phyloP scores from a whole-genome alignment of 2,888 invertebrate species.

The Eucriotettix oculatus region DNA sequence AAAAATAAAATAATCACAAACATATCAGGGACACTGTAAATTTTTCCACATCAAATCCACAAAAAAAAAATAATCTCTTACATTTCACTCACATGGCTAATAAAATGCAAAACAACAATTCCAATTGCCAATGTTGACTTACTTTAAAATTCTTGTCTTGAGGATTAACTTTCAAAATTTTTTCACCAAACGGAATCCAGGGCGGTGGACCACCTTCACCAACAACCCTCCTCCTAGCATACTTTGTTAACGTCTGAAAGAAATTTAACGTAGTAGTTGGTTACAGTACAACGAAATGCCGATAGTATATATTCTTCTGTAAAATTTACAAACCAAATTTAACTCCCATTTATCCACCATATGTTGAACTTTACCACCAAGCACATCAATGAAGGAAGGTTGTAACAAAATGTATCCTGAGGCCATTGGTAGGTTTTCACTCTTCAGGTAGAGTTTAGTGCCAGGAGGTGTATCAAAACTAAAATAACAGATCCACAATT shows the following conservation, averaged over 20 bases:
- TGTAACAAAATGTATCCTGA: constrained; percentile 59
- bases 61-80: no score
- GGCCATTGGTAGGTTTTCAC: constrained; percentile 39
- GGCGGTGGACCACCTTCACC: constrained; percentile 70
- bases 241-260: constrained; percentile 40
- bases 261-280: constrained; percentile 13
- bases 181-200: constrained; percentile 84
- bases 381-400: constrained; percentile 45
- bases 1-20: no score
- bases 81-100: no score
- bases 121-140: background rate
- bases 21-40: no score
- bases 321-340: constrained; percentile 24
- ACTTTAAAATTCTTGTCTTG: constrained; percentile 42
- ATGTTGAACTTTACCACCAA: constrained; percentile 71
- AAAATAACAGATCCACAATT: constrained; percentile 8
- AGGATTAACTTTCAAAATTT: constrained; percentile 38
- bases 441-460: constrained; percentile 51
- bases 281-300: background rate
- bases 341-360: constrained; percentile 83
- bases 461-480: constrained; percentile 78
- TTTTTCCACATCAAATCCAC: no score
- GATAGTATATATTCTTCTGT: no score
- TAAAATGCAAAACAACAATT: no score
- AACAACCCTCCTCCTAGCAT: constrained; percentile 35